Conservation (phyloP, 2,888 invertebrate species). For the Lepidochrysops patricia region DNA sequence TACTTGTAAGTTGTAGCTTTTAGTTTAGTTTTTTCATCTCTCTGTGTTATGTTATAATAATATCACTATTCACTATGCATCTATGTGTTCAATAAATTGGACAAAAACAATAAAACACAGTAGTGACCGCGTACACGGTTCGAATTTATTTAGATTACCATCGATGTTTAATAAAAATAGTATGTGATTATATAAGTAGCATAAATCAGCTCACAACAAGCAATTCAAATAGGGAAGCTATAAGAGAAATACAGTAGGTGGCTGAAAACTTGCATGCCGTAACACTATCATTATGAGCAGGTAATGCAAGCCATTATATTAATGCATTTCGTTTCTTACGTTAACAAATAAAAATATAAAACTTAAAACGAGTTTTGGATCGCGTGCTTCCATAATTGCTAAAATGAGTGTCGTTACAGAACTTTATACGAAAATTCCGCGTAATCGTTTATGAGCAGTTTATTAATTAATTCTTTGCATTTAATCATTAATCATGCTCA, state of each 20-base stretch:
- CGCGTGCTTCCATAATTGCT: neutral
- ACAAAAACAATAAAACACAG: slow-evolving; percentile 4
- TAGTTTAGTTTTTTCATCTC: no score
- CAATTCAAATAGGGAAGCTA: no score
- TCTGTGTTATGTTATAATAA: no score
- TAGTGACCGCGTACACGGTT: neutral
- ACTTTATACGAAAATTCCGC: neutral
- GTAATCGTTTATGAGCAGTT: neutral
- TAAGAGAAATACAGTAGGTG: no score
- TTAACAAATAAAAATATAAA: neutral
- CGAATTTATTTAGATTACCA: slow-evolving; percentile 1
- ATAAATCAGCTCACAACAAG: no score
- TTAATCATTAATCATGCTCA: neutral
- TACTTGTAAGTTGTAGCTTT: neutral
- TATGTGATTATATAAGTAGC: no score
- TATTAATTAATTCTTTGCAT: neutral
- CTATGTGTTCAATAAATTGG: neutral
- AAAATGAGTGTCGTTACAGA: neutral
- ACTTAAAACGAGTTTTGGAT: neutral
- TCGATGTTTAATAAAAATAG: neutral
- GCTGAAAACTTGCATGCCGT: no score
- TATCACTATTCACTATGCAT: neutral
- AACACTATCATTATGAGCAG: neutral
- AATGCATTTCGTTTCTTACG: no score
- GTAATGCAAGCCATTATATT: neutral